phyloP scores from a whole-genome alignment of 2,797 vertebrate species.

The Potorous gilbertii region DNA sequence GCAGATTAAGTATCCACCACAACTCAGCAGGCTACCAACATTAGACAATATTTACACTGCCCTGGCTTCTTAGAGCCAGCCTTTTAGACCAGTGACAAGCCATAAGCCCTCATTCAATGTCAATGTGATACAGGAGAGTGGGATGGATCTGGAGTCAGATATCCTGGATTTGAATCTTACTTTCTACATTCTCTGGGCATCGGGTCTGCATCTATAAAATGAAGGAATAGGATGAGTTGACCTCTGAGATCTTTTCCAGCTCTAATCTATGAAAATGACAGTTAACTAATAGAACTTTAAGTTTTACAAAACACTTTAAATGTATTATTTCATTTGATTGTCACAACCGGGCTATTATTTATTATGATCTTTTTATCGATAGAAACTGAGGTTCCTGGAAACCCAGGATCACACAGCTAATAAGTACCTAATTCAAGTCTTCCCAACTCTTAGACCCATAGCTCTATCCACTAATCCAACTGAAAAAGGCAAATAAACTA shows the following conservation, averaged over 20 bases:
- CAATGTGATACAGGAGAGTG: background rate
- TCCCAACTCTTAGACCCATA: background rate
- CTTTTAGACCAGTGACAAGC: background rate
- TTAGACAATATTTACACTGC: conserved; percentile 25
- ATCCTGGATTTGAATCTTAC: background rate
- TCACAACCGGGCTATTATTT: background rate
- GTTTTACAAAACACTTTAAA: background rate
- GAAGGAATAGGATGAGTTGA: background rate
- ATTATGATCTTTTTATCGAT: background rate
- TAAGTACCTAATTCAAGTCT: background rate
- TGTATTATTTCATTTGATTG: background rate
- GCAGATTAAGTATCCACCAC: conserved; percentile 55
- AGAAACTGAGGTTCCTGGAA: background rate
- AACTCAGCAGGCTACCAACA: conserved; percentile 42
- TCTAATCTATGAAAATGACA: background rate
- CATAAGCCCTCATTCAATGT: background rate
- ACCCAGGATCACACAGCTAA: background rate
- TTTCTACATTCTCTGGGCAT: conserved; percentile 16
- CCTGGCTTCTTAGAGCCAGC: background rate
- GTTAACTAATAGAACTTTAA: background rate
- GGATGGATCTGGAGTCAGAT: background rate
- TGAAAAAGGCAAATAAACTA: background rate
- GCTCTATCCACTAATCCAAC: background rate
- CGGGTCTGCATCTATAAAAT: background rate
- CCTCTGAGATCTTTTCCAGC: background rate